A percentile compares a stretch with the other conserved stretches of the same genome.
These are phyloP conservation scores for Epizoanthus stellaris DNA, from an alignment of 92 coral and sea anemone genomes.

Conservation along the genomic window DNA sequence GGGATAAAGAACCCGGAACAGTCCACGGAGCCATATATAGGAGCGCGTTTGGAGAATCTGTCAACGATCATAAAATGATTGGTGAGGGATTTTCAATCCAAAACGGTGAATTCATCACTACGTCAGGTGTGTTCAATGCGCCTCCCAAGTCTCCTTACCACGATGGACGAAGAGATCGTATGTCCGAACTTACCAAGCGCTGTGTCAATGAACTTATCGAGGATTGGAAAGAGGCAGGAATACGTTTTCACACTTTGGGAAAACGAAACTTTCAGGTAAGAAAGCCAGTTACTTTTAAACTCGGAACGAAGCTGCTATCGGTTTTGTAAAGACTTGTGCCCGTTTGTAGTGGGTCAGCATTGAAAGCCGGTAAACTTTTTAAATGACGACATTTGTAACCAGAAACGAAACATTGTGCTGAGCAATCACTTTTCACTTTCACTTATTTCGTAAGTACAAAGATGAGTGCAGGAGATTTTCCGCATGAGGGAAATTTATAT, in stretches of 20 bases:
- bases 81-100: conserved; percentile 44
- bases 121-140: conserved; percentile 39
- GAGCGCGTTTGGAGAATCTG: conserved; percentile 47
- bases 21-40: conserved; percentile 58
- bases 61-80: conserved; percentile 9
- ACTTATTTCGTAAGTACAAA: no score
- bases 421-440: no score
- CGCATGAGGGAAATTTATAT: no score
- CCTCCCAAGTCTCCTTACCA: conserved; percentile 10
- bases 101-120: conserved; percentile 7
- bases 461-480: no score
- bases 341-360: no score
- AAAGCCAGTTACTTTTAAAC: no score
- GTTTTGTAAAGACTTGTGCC: no score
- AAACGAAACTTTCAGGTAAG: conserved; percentile 2
- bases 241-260: no score
- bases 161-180: not conserved
- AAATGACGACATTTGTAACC: no score
- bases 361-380: no score
- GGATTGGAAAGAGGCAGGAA: conserved; percentile 10
- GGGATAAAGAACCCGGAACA: conserved; percentile 36
- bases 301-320: no score
- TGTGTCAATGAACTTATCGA: conserved; percentile 2
- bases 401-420: no score
- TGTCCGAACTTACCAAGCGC: conserved; percentile 23